Conservation (phyloP, 2,797 vertebrate species). For the Euthynnus affinis region DNA sequence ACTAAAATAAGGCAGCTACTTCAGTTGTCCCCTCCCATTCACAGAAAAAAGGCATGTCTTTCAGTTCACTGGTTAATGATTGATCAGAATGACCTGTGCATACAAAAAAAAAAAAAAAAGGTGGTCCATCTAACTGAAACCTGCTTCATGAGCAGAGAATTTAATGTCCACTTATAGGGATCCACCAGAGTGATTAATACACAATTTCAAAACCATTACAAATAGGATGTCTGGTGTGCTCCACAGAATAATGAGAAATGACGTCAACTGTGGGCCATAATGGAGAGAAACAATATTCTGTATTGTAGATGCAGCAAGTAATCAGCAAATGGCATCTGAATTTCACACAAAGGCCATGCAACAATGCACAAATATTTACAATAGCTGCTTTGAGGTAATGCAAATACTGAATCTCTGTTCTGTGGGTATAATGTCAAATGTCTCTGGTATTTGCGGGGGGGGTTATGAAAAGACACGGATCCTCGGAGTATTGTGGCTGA, state of each 20-base stretch:
- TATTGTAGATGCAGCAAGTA: slow-evolving; percentile 40
- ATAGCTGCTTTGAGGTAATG: slow-evolving; percentile 62
- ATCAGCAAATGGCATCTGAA: slow-evolving; percentile 45
- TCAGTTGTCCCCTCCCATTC: slow-evolving; percentile 32
- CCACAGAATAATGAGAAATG: slow-evolving; percentile 50
- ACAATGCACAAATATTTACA: slow-evolving; percentile 70
- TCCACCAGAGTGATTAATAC: slow-evolving; percentile 63
- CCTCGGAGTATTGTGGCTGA: slow-evolving; percentile 38
- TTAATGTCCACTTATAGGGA: slow-evolving; percentile 43
- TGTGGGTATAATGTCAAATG: slow-evolving; percentile 55
- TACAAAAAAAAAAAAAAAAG: slow-evolving; percentile 35
- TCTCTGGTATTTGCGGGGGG: slow-evolving; percentile 65
- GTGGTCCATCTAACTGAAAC: slow-evolving; percentile 33
- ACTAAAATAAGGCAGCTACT: background rate
- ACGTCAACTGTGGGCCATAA: slow-evolving; percentile 49
- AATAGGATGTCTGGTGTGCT: slow-evolving; percentile 33
- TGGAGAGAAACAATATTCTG: slow-evolving; percentile 52
- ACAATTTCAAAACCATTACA: slow-evolving; percentile 51
- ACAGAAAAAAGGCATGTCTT: slow-evolving; percentile 38
- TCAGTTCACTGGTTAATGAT: slow-evolving; percentile 73
- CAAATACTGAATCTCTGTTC: slow-evolving; percentile 36
- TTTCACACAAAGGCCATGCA: slow-evolving; percentile 54
- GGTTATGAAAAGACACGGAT: slow-evolving; percentile 51
- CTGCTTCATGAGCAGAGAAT: slow-evolving; percentile 28
- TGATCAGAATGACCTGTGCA: slow-evolving; percentile 57